Evolutionary conservation across 92 coral and sea anemone species (phyloP).

Genomic region (Diadumene lineata): DNA sequence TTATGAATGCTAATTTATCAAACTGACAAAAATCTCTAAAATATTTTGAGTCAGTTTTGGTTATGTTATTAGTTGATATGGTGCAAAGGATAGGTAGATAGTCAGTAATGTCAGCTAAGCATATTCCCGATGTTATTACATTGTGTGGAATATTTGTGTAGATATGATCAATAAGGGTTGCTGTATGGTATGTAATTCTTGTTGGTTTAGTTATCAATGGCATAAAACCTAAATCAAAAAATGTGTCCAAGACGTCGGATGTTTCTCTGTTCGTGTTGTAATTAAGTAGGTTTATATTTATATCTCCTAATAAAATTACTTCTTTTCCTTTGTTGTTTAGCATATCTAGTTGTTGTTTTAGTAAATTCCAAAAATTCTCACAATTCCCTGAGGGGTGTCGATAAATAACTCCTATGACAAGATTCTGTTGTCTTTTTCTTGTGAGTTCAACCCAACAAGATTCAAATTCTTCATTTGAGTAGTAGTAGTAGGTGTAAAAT

Average conservation of each 20-base stretch:
- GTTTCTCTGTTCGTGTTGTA: conserved; percentile 45
- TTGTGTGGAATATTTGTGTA: conserved; percentile 56
- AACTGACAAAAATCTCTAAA: conserved; percentile 58
- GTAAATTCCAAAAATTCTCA: conserved; percentile 7
- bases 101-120: conserved; percentile 59
- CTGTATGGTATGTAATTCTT: conserved; percentile 39
- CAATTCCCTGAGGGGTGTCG: conserved; percentile 39
- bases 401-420: conserved; percentile 39
- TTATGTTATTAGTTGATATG: conserved; percentile 36
- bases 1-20: conserved; percentile 38
- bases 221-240: conserved; percentile 39
- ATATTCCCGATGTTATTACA: conserved; percentile 52
- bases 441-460: conserved; percentile 38
- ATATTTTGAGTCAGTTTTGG: conserved; percentile 29
- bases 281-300: conserved; percentile 38
- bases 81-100: conserved; percentile 59
- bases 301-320: conserved; percentile 37
- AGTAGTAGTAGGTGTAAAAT: no score
- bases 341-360: conserved; percentile 19
- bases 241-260: conserved; percentile 49
- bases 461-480: conserved; percentile 28
- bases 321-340: conserved; percentile 36
- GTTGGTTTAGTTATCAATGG: conserved; percentile 47
- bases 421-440: conserved; percentile 27
- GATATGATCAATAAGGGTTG: conserved; percentile 57